Conservation (phyloP, 2,797 vertebrate species). For the Ciconia nigra region DNA sequence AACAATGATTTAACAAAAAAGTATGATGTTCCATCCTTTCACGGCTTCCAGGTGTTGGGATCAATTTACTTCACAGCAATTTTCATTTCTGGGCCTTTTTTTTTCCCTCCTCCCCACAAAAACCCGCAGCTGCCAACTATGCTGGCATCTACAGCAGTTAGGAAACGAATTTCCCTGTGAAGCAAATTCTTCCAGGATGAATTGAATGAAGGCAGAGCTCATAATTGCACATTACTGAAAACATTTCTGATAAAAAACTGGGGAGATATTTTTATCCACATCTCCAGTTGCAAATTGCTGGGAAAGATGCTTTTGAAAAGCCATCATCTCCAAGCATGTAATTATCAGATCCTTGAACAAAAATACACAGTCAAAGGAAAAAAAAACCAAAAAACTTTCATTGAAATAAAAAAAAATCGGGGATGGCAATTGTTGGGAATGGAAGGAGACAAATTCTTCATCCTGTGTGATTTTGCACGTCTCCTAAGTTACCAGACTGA, state of each 20-base stretch:
- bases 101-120: background rate
- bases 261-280: conserved; percentile 75
- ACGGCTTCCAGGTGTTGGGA: conserved; percentile 48
- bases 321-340: conserved; percentile 72
- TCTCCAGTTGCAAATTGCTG: conserved; percentile 77
- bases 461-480: background rate
- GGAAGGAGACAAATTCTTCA: conserved; percentile 10
- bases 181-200: conserved; percentile 68
- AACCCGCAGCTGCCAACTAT: conserved; percentile 36
- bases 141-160: conserved; percentile 49
- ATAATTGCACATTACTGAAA: conserved; percentile 74
- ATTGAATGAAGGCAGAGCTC: conserved; percentile 71
- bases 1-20: conserved; percentile 39
- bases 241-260: conserved; percentile 64
- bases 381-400: background rate
- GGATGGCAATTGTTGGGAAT: background rate
- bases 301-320: conserved; percentile 79
- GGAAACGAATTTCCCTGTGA: conserved; percentile 64
- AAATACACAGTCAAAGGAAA: conserved; percentile 40
- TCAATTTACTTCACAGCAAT: conserved; percentile 10
- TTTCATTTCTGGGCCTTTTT: conserved; percentile 28
- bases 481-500: conserved; percentile 33
- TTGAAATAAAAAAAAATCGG: conserved; percentile 20
- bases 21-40: background rate
- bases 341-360: conserved; percentile 77